Evolutionary conservation across 92 coral and sea anemone species (phyloP), one percentile per base, ranked within the genome.

Genomic region (Porites rus): DNA sequence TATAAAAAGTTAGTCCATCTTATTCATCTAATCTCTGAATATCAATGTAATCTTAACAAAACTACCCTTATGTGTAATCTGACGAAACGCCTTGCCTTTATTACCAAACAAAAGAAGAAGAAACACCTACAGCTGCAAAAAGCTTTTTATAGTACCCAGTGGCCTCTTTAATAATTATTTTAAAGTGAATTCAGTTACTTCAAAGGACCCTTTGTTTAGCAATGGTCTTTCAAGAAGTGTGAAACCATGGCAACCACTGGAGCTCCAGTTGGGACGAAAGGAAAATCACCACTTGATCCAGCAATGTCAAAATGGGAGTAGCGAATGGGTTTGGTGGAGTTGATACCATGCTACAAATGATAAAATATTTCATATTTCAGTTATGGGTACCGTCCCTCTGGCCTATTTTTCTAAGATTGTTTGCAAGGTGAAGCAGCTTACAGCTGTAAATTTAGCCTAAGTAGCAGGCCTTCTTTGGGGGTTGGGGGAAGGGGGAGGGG

Each of bases 251-350:
- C 98, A 90, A 96, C 94, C 56, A 97, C 89, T 4, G 99, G 99
- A 21, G 97, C 91, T n/a, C 93, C 99, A 69, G 96, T 93, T 7
- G 99, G 99, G 50, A 90, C 91, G 38, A 88, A 84, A 14, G 99
- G 99, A 82, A 88, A 92, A 6, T 76, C 60, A 0, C 96, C 99
- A 84, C 91, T 86, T 76, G 98, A 90, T 69, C 97, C 99, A 71
- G 98, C 99, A 68, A 95, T 93, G 86, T 97, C 99, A 94, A 95
- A 91, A 91, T 97, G 99, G 4, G 98, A 90, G 85, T 95, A 96
- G 66, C 91, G 77, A 63, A 96, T 75, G 53, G 89, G 87, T 18
- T 70, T 28, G 51, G 74, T 88, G 11, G 99, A 95, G 84, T 96
- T 98, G 87, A 87, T 82, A 10, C 99, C 99, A 82, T 96, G 98